Percentiles rank a stretch among this genome's conserved stretches.
phyloP scores from a whole-genome alignment of 2,113 vertebrate species.

The Strigops habroptila region DNA sequence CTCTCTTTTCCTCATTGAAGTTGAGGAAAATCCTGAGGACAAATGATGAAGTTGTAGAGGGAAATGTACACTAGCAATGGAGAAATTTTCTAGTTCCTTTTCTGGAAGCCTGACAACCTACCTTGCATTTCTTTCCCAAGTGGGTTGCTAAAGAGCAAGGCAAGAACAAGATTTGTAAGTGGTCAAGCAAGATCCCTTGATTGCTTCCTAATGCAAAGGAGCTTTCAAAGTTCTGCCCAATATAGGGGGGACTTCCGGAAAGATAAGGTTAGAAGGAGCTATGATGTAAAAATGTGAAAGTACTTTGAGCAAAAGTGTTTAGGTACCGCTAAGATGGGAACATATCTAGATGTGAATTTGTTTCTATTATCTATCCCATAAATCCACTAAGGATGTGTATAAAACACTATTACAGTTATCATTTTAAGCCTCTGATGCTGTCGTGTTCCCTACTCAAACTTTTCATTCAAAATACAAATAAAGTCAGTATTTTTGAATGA shows the following conservation, averaged over 20 bases:
- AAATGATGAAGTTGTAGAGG: neutral
- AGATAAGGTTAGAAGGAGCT: neutral
- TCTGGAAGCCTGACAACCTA: neutral
- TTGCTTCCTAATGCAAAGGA: neutral
- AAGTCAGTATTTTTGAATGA: neutral
- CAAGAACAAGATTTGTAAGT: neutral
- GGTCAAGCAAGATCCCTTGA: neutral
- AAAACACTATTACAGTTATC: neutral
- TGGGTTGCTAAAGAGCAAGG: neutral
- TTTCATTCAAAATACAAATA: neutral
- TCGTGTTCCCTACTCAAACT: neutral
- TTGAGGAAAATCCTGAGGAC: neutral
- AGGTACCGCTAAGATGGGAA: neutral
- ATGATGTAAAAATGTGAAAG: neutral
- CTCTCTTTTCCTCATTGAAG: neutral
- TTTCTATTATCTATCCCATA: neutral
- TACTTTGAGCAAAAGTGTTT: neutral
- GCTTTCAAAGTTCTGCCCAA: neutral
- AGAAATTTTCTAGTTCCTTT: neutral
- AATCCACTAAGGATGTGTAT: neutral
- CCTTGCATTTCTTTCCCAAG: neutral
- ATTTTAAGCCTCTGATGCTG: neutral
- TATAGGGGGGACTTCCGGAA: neutral
- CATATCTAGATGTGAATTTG: neutral
- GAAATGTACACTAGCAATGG: neutral